phyloP scores from a whole-genome alignment of 2,888 invertebrate genomes.

The Cylindroiulus punctatus region DNA sequence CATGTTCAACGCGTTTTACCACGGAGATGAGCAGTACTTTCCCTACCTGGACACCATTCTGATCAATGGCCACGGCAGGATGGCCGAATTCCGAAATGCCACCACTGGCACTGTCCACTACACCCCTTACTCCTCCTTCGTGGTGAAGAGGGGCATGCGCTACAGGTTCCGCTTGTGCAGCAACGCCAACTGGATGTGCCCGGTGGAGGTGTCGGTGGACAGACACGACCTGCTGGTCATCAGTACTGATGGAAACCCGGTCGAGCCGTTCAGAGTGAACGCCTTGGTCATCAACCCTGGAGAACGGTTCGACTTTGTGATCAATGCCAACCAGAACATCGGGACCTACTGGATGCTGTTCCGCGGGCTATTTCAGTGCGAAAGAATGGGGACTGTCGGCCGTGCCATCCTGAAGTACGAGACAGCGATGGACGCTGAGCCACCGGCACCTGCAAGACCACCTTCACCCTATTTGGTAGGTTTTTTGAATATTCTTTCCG shows the following conservation, averaged over 20 bases:
- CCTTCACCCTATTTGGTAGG: background rate
- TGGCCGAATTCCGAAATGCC: conserved; percentile 67
- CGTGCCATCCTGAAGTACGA: conserved; percentile 83
- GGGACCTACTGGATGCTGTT: conserved; percentile 90
- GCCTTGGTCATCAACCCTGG: conserved; percentile 85
- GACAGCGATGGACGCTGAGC: conserved; percentile 68
- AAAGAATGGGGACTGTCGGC: conserved; percentile 68
- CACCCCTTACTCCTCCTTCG: conserved; percentile 57
- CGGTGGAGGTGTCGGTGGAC: conserved; percentile 83
- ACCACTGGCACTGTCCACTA: conserved; percentile 61
- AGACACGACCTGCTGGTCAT: conserved; percentile 82
- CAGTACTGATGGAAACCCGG: conserved; percentile 81
- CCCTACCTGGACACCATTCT: conserved; percentile 84
- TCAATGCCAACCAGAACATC: conserved; percentile 78
- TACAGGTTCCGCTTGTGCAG: conserved; percentile 86
- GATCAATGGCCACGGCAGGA: conserved; percentile 83
- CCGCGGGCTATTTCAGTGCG: conserved; percentile 88
- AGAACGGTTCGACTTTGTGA: conserved; percentile 85
- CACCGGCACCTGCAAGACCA: conserved; percentile 52
- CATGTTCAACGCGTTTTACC: conserved; percentile 84
- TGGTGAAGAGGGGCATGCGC: conserved; percentile 71
- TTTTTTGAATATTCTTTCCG: background rate
- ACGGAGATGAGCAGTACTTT: conserved; percentile 82
- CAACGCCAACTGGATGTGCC: conserved; percentile 87
- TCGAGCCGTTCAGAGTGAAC: conserved; percentile 76